Evolutionary conservation across 2,797 vertebrate species (phyloP), one percentile per base, ranked within the genome.

Genomic region (Molossus molossus): DNA sequence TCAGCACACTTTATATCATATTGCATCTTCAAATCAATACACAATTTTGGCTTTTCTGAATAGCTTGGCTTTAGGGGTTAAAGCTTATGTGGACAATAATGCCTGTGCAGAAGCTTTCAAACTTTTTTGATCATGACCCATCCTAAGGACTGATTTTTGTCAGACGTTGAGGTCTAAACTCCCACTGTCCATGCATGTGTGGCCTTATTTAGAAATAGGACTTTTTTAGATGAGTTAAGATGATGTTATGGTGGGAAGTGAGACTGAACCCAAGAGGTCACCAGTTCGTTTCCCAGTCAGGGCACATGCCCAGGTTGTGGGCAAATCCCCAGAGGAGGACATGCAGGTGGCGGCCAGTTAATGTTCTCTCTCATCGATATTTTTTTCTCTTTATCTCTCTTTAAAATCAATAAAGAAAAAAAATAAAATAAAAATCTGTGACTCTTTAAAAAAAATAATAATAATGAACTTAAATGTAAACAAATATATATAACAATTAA

Each of bases 21-120:
- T 97, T 98, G 97, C 97, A 98, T 97, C 97, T 98, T 98, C 90
- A 97, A 98, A 98, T 98, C 98, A 98, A 98, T 98, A 98, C 94
- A 94, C 97, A 93, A 97, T 96, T 95, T 98, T 97, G 58, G 85
- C 91, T 83, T 97, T 97, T 96, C 94, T 94, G 84, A 96, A 93
- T 88, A 94, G 60, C 85, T 84, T 94, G 48, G 65, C 81, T 96
- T 97, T 97, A 90, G 58, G 88, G 91, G 72, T 87, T 81, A 94
- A 96, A 94, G 14, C 84, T 94, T 67, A 73, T 95, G 69, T 97
- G 53, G 79, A 93, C 12, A 70, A 95, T 80, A 96, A 69, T 82
- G 57, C 53, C 33, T 97, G 13, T 17, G 21, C 13, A 48, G n/a
- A 94, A 55, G 27, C 10, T 89, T 82, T 94, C 25, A 76, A 87